Conservation (phyloP, 2,113 vertebrate species). For the Elgaria multicarinata region DNA sequence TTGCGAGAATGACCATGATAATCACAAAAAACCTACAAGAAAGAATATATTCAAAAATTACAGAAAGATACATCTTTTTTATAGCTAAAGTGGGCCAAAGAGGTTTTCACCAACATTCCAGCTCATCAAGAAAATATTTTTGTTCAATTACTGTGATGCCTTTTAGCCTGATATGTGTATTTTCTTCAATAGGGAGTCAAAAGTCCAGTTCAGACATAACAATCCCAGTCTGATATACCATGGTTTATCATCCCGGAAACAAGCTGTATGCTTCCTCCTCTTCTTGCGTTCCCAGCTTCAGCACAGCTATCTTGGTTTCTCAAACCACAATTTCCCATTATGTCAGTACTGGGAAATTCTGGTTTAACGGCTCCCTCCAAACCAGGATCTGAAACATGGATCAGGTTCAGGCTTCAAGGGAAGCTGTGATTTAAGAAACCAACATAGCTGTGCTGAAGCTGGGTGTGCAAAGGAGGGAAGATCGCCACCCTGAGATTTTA, state of each 20-base stretch:
- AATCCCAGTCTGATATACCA: background rate
- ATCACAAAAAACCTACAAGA: constrained; percentile 86
- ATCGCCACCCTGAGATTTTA: too few relatives aligned
- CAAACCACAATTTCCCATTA: background rate
- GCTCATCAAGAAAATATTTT: background rate
- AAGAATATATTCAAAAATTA: constrained; percentile 46
- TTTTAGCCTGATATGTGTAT: background rate
- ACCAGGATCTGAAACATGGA: background rate
- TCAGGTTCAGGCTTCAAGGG: background rate
- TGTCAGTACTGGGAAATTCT: background rate
- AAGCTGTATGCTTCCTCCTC: background rate
- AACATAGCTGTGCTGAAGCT: background rate
- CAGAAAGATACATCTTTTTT: constrained; percentile 3
- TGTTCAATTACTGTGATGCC: background rate
- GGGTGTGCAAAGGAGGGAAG: background rate
- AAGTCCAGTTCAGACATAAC: background rate
- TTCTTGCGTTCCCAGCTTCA: background rate
- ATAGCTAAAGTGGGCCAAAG: background rate
- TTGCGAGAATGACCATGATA: constrained; percentile 98
- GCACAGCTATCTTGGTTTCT: background rate
- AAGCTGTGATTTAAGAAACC: background rate
- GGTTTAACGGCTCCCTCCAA: background rate
- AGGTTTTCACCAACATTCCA: background rate
- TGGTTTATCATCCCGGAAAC: background rate
- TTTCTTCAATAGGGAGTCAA: background rate